A percentile compares a stretch with the other conserved stretches of the same genome.
These are phyloP conservation scores for Apogon talboti DNA, from an alignment of 2,797 vertebrate genomes.

Conservation along the genomic window DNA sequence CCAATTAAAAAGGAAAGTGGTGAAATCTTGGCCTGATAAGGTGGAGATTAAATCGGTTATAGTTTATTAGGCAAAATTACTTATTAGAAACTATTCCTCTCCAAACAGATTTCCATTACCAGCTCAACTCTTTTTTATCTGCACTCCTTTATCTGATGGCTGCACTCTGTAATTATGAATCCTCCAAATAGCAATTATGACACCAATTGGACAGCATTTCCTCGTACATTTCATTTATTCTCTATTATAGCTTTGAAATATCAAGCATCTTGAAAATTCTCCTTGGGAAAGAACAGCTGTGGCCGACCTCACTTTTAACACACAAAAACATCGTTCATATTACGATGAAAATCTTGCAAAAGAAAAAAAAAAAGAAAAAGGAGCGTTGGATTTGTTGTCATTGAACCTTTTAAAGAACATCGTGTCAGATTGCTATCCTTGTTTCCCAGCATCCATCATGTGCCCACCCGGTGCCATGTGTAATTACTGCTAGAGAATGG, in stretches of 20 bases:
- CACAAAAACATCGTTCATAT: constrained; percentile 34
- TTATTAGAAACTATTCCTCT: constrained; percentile 88
- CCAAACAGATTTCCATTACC: constrained; percentile 89
- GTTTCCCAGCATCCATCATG: constrained; percentile 80
- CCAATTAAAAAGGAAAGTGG: constrained; percentile 98
- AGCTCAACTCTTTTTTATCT: constrained; percentile 83
- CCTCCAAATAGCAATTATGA: constrained; percentile 82
- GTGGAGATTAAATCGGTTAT: constrained; percentile 91
- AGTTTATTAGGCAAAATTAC: constrained; percentile 91
- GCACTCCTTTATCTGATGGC: constrained; percentile 83
- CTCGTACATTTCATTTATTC: constrained; percentile 78
- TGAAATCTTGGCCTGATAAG: constrained; percentile 93
- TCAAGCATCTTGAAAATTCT: constrained; percentile 66
- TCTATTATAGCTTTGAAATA: constrained; percentile 73
- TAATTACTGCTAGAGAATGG: constrained; percentile 84
- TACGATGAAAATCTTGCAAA: constrained; percentile 13
- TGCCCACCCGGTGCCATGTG: constrained; percentile 79
- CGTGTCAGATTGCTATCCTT: constrained; percentile 67
- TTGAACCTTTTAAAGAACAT: constrained; percentile 61
- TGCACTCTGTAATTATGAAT: constrained; percentile 84
- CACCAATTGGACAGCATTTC: constrained; percentile 81
- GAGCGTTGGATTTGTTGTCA: constrained; percentile 55
- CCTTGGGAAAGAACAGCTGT: constrained; percentile 30
- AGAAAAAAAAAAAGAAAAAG: constrained; percentile 20
- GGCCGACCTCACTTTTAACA: constrained; percentile 57